Percentiles rank a stretch among this genome's conserved stretches.
Conservation (phyloP, 2,113 vertebrate genomes). For the Serilophus lunatus region DNA sequence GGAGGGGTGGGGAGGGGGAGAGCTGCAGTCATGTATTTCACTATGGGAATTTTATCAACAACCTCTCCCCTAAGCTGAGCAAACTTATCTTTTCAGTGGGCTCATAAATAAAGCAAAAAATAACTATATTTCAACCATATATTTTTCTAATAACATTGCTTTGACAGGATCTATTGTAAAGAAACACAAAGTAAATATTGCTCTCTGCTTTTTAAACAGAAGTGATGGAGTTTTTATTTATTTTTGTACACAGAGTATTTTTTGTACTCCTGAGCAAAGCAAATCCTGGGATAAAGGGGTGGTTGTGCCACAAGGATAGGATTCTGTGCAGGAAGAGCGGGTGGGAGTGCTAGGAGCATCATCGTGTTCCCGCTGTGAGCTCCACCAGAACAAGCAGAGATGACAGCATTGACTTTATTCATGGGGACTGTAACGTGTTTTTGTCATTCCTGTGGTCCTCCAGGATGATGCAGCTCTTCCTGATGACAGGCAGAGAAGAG, state of each 20-base stretch:
- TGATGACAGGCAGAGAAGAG: fast-evolving
- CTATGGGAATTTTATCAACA: not conserved
- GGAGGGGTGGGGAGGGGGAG: not conserved
- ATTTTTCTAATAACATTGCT: not conserved
- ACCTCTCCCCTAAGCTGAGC: not conserved
- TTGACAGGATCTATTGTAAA: not conserved
- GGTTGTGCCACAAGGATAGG: not conserved
- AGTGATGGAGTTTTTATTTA: fast-evolving
- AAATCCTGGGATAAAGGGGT: not conserved
- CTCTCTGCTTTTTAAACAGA: not conserved
- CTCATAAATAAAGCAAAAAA: not conserved
- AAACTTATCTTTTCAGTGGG: not conserved
- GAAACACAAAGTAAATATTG: not conserved
- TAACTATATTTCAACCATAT: not conserved
- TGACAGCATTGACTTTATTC: fast-evolving
- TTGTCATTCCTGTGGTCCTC: not conserved
- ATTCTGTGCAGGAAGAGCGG: not conserved
- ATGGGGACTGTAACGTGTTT: fast-evolving
- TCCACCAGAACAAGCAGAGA: fast-evolving
- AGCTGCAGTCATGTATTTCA: not conserved
- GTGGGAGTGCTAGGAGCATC: not conserved
- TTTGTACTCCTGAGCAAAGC: not conserved
- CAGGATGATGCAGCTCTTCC: not conserved
- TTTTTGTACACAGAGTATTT: not conserved
- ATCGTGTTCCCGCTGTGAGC: fast-evolving